phyloP scores from a whole-genome alignment of 2,888 invertebrate species.

The Ochlodes sylvanus region DNA sequence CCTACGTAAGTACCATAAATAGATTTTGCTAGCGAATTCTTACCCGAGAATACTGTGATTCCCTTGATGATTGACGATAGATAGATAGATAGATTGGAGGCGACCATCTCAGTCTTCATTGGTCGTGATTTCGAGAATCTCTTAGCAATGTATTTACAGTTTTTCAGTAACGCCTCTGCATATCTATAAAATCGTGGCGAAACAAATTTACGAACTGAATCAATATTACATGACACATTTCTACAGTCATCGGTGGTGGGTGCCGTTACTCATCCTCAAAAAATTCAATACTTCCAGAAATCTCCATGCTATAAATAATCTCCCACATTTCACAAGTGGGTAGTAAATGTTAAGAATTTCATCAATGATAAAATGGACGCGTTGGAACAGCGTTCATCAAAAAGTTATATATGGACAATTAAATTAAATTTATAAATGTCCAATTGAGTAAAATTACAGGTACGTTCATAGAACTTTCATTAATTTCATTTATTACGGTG shows the following conservation, averaged over 20 bases:
- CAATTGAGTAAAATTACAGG: background rate
- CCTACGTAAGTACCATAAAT: no score
- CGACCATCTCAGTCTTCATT: no score
- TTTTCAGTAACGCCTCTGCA: constrained; percentile 1
- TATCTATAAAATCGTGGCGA: background rate
- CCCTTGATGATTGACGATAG: no score
- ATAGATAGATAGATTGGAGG: no score
- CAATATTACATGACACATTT: constrained; percentile 5
- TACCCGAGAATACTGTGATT: no score
- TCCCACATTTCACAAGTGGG: constrained; percentile 4
- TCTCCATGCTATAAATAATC: constrained; percentile 4
- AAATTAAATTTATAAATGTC: background rate
- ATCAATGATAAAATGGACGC: background rate
- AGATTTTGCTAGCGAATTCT: no score
- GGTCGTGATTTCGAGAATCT: no score
- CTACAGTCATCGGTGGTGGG: constrained; percentile 1
- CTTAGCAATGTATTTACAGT: background rate
- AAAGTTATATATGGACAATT: background rate
- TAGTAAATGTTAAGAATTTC: background rate
- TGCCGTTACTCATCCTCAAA: constrained; percentile 4
- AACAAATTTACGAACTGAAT: background rate
- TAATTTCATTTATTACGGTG: constrained; percentile 18
- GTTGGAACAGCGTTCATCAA: background rate
- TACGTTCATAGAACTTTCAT: background rate
- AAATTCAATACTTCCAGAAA: constrained; percentile 5